Conservation (phyloP, 1,140 invertebrate genomes). For the Cryptotermes secundus region DNA sequence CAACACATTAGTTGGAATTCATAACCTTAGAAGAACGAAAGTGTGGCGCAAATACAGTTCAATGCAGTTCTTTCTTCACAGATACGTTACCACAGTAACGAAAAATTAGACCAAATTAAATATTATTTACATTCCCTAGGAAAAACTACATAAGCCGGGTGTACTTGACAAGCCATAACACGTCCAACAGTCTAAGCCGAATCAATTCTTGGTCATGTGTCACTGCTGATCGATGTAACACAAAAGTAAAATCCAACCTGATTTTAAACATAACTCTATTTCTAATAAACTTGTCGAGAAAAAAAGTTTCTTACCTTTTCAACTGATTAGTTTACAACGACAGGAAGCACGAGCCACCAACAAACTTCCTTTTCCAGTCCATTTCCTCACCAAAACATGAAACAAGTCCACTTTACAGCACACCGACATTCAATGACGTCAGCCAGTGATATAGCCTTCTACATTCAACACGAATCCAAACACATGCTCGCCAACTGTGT, state of each 20-base stretch:
- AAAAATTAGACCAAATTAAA: background rate
- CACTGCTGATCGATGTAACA: background rate
- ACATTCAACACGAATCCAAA: background rate
- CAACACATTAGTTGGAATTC: background rate
- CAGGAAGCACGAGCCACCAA: background rate
- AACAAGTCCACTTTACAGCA: background rate
- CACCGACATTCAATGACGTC: background rate
- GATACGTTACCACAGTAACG: background rate
- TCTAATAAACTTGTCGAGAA: background rate
- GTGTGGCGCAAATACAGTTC: background rate
- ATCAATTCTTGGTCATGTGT: background rate
- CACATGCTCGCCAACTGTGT: too few species aligned
- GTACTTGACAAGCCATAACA: background rate
- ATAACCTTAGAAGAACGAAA: background rate
- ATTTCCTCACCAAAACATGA: constrained; percentile 19
- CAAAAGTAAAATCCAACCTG: background rate
- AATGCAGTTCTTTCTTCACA: background rate
- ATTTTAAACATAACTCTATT: background rate
- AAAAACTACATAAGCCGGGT: background rate
- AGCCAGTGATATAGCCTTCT: background rate
- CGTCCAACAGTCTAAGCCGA: background rate
- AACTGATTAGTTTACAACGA: background rate
- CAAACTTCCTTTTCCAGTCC: constrained; percentile 4
- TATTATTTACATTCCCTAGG: background rate
- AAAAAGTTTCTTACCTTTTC: constrained; percentile 13